A percentile compares a stretch with the other conserved stretches of the same genome.
Conservation (phyloP, 1,140 invertebrate genomes). For the Bombus haemorrhoidalis region DNA sequence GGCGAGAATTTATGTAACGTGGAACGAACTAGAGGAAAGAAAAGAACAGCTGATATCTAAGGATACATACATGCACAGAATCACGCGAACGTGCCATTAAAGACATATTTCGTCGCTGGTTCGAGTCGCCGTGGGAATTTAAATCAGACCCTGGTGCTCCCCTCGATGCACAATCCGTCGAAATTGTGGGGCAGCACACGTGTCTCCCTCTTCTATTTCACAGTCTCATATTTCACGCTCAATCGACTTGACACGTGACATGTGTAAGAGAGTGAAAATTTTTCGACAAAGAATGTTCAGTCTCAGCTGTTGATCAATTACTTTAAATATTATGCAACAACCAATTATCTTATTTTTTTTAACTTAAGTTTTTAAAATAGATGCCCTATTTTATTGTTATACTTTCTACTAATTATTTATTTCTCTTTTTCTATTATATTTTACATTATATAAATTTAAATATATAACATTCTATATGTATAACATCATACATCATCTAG, state of each 20-base stretch:
- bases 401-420: too few relatives aligned
- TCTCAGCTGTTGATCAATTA: too few relatives aligned
- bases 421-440: too few relatives aligned
- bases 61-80: not conserved
- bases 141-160: not conserved
- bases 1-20: not conserved
- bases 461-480: too few relatives aligned
- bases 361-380: not conserved
- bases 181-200: not conserved
- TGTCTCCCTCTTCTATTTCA: not conserved
- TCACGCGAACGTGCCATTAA: conserved; percentile 30
- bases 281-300: not conserved
- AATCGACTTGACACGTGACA: not conserved
- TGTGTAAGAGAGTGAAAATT: not conserved
- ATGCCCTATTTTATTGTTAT: not conserved
- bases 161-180: not conserved
- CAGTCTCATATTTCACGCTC: not conserved
- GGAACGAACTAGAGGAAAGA: not conserved
- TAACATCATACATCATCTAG: too few relatives aligned
- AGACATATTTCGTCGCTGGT: conserved; percentile 11
- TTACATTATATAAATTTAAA: too few relatives aligned
- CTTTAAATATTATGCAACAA: not conserved
- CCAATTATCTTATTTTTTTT: too few relatives aligned
- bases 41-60: not conserved
- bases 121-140: not conserved